Conservation (phyloP, 2,113 vertebrate species). For the Fukomys damarensis region DNA sequence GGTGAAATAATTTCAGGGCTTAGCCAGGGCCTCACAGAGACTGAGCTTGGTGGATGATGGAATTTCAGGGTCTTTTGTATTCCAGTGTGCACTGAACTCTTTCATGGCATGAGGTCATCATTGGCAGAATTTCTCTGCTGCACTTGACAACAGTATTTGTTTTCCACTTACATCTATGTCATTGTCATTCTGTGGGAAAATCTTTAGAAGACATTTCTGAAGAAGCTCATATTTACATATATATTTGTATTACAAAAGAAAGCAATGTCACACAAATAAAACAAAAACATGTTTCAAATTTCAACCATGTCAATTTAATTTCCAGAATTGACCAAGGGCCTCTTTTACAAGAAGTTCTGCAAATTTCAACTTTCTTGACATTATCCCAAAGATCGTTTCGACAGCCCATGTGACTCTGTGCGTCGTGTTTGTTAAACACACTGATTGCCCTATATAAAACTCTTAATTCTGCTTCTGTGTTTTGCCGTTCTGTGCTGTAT, state of each 20-base stretch:
- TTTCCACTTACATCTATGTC: neutral
- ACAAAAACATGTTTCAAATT: neutral
- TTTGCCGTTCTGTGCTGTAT: neutral
- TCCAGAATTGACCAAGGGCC: neutral
- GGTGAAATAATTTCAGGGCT: neutral
- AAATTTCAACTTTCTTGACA: neutral
- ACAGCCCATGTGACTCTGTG: neutral
- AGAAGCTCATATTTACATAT: neutral
- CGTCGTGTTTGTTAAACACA: neutral
- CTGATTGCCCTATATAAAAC: neutral
- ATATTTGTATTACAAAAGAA: neutral
- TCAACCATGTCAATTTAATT: neutral
- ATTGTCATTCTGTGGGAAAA: neutral
- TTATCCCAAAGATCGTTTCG: neutral
- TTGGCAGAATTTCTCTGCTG: neutral
- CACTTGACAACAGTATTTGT: neutral
- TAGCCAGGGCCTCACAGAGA: neutral
- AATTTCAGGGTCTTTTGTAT: neutral
- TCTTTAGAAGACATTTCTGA: constrained; percentile 22
- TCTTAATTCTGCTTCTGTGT: neutral
- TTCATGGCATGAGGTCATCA: neutral
- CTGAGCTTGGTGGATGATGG: neutral
- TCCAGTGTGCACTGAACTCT: neutral
- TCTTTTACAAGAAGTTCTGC: neutral
- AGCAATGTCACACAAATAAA: constrained; percentile 46